These are phyloP conservation scores for Physella acuta DNA, from an alignment of 1,140 invertebrate genomes.

Conservation along the genomic window DNA sequence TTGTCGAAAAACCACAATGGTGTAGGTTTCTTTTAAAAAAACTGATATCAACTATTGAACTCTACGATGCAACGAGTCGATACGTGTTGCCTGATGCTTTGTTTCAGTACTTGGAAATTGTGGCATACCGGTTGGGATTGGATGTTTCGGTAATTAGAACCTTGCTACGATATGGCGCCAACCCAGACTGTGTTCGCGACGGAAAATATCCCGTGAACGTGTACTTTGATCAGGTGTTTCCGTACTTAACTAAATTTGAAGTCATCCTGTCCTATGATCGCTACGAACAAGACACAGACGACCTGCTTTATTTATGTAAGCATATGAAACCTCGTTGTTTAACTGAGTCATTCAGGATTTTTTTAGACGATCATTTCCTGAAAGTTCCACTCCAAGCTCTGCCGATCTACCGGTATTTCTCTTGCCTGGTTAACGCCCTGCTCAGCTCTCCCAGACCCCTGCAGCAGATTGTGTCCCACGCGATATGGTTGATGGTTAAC, in stretches of 20 bases:
- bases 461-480: neutral
- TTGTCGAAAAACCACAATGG: neutral
- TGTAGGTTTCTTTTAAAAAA: conserved; percentile 19
- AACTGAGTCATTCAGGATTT: neutral
- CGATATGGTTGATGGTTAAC: neutral
- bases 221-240: conserved; percentile 14
- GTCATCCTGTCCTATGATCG: neutral
- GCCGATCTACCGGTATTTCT: conserved; percentile 3
- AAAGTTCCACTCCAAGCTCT: conserved; percentile 13
- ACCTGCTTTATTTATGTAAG: neutral
- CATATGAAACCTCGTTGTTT: neutral
- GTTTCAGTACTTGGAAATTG: conserved; percentile 19
- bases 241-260: conserved; percentile 16
- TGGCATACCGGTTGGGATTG: neutral
- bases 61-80: neutral
- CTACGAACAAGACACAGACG: neutral
- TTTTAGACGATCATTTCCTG: conserved; percentile 15
- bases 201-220: conserved; percentile 18
- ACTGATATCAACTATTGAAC: neutral
- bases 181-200: conserved; percentile 5
- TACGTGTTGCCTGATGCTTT: neutral
- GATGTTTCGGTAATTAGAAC: neutral
- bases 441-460: neutral
- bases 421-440: neutral
- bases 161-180: conserved; percentile 18